phyloP scores from a whole-genome alignment of 1,140 invertebrate genomes.

The Chionoecetes opilio region DNA sequence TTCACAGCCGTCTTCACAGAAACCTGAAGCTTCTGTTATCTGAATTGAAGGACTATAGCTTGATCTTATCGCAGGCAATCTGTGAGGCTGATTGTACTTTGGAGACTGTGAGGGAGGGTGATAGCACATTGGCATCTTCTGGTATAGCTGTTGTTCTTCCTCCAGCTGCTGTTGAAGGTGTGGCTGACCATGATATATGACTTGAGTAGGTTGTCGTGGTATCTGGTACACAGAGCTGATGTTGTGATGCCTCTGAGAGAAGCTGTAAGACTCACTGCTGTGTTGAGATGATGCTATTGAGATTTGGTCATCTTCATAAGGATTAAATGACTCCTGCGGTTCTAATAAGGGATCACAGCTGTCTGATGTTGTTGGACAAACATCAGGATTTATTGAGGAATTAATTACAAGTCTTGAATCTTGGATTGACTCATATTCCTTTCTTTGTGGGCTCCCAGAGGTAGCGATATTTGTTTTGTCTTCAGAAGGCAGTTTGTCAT shows the following conservation, averaged over 20 bases:
- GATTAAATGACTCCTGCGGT: background rate
- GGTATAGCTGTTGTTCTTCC: conserved; percentile 47
- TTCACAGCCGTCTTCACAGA: conserved; percentile 48
- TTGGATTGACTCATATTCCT: background rate
- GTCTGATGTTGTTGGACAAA: conserved; percentile 47
- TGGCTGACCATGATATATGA: conserved; percentile 67
- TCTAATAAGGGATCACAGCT: conserved; percentile 43
- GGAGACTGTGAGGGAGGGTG: conserved; percentile 23
- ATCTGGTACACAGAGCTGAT: background rate
- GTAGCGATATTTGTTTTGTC: background rate
- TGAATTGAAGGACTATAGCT: conserved; percentile 44
- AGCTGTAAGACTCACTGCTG: conserved; percentile 50
- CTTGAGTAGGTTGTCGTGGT: conserved; percentile 40
- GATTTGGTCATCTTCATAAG: background rate
- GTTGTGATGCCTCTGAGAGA: background rate
- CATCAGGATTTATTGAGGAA: conserved; percentile 55
- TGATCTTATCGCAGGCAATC: background rate
- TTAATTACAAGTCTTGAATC: background rate
- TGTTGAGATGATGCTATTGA: conserved; percentile 52
- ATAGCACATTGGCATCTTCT: conserved; percentile 8
- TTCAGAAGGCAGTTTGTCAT: background rate
- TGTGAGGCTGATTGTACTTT: conserved; percentile 10
- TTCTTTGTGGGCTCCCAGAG: background rate
- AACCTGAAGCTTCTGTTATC: conserved; percentile 41
- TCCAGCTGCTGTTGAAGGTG: conserved; percentile 68